A percentile compares a stretch with the other conserved stretches of the same genome.
phyloP scores from a whole-genome alignment of 2,888 invertebrate species.

The Yponomeuta cagnagella region DNA sequence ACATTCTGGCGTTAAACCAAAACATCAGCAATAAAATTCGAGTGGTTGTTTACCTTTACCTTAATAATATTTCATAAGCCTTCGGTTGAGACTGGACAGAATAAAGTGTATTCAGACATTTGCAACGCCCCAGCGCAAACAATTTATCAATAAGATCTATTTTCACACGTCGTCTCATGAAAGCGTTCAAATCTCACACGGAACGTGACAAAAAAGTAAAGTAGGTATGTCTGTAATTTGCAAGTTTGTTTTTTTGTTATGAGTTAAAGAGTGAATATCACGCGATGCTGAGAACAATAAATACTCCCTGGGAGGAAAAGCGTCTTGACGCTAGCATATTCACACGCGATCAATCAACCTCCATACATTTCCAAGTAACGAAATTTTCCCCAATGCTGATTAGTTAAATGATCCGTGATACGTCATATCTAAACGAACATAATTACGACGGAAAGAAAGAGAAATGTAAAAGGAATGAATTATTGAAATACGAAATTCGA shows the following conservation, averaged over 20 bases:
- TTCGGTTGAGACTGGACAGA: background rate
- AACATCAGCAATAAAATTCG: background rate
- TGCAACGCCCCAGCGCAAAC: background rate
- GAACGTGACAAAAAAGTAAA: conserved; percentile 4
- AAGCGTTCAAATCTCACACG: conserved; percentile 6
- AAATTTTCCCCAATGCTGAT: background rate
- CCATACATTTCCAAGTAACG: background rate
- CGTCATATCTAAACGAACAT: background rate
- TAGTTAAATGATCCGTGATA: background rate
- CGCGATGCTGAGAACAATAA: conserved; percentile 8
- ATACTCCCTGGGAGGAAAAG: conserved; percentile 4
- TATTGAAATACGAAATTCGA: conserved; percentile 35
- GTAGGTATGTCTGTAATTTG: background rate
- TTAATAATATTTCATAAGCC: background rate
- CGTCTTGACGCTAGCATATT: conserved; percentile 1
- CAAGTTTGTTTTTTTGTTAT: conserved; percentile 5
- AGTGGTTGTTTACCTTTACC: background rate
- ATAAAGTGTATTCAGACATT: conserved; percentile 12
- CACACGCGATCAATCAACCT: conserved; percentile 6
- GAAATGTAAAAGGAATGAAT: conserved; percentile 16
- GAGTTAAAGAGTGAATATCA: conserved; percentile 7
- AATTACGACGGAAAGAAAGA: background rate
- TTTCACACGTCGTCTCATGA: conserved; percentile 12
- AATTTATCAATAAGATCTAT: background rate
- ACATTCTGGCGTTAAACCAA: conserved; percentile 8